Evolutionary conservation across 2,888 invertebrate species (phyloP).

Genomic region (Hipparchia semele): DNA sequence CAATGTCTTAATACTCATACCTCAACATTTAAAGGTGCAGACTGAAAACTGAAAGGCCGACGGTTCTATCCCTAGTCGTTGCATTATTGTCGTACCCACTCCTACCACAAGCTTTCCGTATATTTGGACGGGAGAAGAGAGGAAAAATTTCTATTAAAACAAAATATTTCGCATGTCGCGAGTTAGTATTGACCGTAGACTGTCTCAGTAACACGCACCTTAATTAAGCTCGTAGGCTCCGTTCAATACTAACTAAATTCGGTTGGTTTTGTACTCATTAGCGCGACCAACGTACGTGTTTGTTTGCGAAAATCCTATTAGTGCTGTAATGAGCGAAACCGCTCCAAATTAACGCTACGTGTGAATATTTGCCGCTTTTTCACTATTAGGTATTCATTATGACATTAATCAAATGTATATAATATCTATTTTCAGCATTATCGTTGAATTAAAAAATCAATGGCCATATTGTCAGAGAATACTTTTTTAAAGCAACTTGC

Average conservation of each 20-base stretch:
- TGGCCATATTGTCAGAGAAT: neutral
- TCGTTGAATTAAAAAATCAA: neutral
- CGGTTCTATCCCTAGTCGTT: no score
- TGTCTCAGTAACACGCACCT: neutral
- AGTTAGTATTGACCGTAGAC: neutral
- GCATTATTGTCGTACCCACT: no score
- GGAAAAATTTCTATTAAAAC: no score
- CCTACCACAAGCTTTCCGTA: no score
- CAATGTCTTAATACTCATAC: no score
- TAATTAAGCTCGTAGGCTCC: constrained; percentile 48
- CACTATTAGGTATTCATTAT: constrained; percentile 6
- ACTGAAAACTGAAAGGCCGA: no score
- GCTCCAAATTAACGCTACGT: constrained; percentile 30
- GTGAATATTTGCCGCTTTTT: constrained; percentile 14
- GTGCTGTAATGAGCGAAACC: constrained; percentile 37
- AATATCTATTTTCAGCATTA: no score
- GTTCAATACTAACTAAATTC: constrained; percentile 47
- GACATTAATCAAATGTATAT: neutral
- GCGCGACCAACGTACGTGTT: constrained; percentile 36
- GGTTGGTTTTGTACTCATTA: constrained; percentile 44
- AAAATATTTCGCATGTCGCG: neutral
- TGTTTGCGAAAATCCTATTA: constrained; percentile 37
- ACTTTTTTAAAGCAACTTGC: no score
- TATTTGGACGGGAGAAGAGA: no score
- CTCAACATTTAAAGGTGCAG: no score